These are phyloP conservation scores for Champsocephalus esox DNA, from an alignment of 2,797 vertebrate genomes.

Conservation along the genomic window DNA sequence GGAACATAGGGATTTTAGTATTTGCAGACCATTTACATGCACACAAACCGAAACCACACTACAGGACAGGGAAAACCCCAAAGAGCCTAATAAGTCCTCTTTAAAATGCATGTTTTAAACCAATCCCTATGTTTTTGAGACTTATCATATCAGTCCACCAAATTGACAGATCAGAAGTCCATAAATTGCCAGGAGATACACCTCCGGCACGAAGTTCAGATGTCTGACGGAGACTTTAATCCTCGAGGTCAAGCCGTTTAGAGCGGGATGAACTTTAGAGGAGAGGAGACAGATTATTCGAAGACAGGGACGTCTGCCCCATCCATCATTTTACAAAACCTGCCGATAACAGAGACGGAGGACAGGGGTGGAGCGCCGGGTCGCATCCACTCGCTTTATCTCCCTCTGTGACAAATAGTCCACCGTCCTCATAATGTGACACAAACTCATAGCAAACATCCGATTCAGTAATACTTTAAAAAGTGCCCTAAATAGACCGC, in stretches of 20 bases:
- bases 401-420: constrained; percentile 10
- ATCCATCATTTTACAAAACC: constrained; percentile 59
- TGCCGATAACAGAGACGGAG: constrained; percentile 34
- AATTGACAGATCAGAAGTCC: neutral
- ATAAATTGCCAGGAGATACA: neutral
- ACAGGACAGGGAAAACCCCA: too few species aligned
- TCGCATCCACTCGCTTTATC: constrained; percentile 26
- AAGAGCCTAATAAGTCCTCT: too few species aligned
- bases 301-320: constrained; percentile 51
- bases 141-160: neutral
- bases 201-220: constrained; percentile 1
- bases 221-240: constrained; percentile 3
- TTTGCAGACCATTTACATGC: too few species aligned
- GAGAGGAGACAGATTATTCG: constrained; percentile 50
- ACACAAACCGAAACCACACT: too few species aligned
- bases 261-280: constrained; percentile 27
- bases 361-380: constrained; percentile 9
- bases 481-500: neutral
- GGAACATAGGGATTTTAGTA: too few species aligned
- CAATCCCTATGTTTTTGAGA: too few species aligned
- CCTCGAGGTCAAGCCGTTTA: constrained; percentile 37
- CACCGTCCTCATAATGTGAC: constrained; percentile 15
- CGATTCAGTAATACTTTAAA: constrained; percentile 14
- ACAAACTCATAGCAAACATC: neutral
- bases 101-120: too few species aligned